Evolutionary conservation across 2,888 invertebrate genomes (phyloP).

Genomic region (Erpobdella octoculata): DNA sequence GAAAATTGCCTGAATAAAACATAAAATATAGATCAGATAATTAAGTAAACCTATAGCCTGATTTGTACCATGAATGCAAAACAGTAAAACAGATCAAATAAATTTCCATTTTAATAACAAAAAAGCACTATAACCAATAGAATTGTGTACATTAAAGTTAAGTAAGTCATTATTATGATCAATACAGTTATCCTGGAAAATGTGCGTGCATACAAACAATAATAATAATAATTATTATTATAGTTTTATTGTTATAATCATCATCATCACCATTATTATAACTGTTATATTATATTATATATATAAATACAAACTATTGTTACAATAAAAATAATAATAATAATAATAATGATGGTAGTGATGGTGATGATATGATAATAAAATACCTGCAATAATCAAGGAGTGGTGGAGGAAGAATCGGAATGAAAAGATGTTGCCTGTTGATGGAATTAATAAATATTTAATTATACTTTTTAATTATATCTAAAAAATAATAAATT

Average conservation of each 20-base stretch:
- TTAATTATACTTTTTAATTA: background rate
- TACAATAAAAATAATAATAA: background rate
- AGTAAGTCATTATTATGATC: background rate
- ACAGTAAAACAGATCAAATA: too few species aligned
- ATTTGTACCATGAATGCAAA: too few species aligned
- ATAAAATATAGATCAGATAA: too few species aligned
- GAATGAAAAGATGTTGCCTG: slow-evolving; percentile 88
- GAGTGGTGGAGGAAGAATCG: slow-evolving; percentile 78
- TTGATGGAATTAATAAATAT: slow-evolving; percentile 19
- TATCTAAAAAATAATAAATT: background rate
- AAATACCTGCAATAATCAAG: slow-evolving; percentile 60
- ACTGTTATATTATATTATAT: background rate
- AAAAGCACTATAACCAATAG: background rate
- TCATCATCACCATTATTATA: background rate
- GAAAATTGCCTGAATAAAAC: too few species aligned
- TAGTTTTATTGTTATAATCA: background rate
- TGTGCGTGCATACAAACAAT: background rate
- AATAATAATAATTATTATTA: slow-evolving; percentile 6
- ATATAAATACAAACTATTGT: background rate
- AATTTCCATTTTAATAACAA: too few species aligned
- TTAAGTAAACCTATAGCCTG: too few species aligned
- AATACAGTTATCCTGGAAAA: background rate
- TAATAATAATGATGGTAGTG: background rate
- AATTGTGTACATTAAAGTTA: background rate
- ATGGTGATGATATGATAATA: background rate